Percentiles rank a stretch among this genome's conserved stretches.
Evolutionary conservation across 2,888 invertebrate genomes (phyloP).

Genomic region (Caenorhabditis zanzibari): DNA sequence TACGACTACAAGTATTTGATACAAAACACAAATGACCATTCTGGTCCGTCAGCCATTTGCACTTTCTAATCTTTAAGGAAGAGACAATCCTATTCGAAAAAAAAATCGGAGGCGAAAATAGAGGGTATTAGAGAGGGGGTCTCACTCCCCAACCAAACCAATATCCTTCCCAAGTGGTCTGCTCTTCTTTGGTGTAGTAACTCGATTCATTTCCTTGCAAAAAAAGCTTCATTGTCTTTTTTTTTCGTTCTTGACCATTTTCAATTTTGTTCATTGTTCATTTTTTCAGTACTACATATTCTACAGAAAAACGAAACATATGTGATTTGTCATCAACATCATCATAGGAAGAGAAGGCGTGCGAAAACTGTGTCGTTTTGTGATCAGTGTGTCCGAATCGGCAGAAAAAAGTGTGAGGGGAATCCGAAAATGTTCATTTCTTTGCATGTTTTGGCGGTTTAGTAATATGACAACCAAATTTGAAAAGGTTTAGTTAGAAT

Average conservation of each 20-base stretch:
- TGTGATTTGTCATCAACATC: slow-evolving; percentile 41
- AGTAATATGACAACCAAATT: background rate
- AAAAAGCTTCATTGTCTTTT: background rate
- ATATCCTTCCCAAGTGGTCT: slow-evolving; percentile 19
- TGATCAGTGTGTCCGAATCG: slow-evolving; percentile 12
- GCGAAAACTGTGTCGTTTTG: slow-evolving; percentile 36
- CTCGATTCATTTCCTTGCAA: slow-evolving; percentile 43
- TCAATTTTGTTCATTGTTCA: no score
- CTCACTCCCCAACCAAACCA: slow-evolving; percentile 7
- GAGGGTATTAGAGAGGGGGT: background rate
- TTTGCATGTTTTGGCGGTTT: slow-evolving; percentile 5
- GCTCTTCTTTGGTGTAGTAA: slow-evolving; percentile 9
- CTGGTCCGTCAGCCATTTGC: slow-evolving; percentile 22
- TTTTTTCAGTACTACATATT: slow-evolving; percentile 3
- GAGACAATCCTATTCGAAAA: slow-evolving; percentile 45
- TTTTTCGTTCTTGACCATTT: background rate
- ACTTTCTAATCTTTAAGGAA: slow-evolving; percentile 26
- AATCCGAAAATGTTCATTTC: slow-evolving; percentile 13
- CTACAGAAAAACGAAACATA: background rate
- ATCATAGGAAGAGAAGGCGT: slow-evolving; percentile 7
- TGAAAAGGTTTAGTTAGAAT: no score
- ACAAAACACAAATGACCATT: slow-evolving; percentile 6
- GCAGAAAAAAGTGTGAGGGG: slow-evolving; percentile 12
- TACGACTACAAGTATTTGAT: slow-evolving; percentile 12
- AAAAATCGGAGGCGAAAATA: background rate